A percentile compares a stretch with the other conserved stretches of the same genome.
Evolutionary conservation across 2,888 invertebrate species (phyloP).

Genomic region (Eristalinus aeneus): DNA sequence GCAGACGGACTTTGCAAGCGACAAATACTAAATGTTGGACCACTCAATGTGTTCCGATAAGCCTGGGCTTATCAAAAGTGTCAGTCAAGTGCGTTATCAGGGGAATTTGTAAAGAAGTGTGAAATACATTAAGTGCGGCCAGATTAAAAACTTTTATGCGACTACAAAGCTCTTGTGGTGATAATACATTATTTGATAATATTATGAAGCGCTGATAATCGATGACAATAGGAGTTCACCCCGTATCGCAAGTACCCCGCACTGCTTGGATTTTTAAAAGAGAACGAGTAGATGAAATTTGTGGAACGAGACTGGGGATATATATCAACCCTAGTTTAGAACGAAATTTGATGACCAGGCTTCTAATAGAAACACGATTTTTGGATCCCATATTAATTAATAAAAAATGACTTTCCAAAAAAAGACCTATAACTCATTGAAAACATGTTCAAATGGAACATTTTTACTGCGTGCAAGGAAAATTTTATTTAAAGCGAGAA

Average conservation of each 20-base stretch:
- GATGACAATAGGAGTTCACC: background rate
- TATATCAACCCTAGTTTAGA: too few species aligned
- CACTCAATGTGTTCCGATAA: background rate
- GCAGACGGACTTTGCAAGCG: background rate
- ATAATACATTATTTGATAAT: background rate
- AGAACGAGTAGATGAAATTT: too few species aligned
- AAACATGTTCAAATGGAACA: too few species aligned
- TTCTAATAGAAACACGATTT: too few species aligned
- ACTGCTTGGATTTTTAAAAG: background rate
- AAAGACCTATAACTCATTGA: too few species aligned
- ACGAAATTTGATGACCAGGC: too few species aligned
- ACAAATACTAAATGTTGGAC: background rate
- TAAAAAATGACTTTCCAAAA: too few species aligned
- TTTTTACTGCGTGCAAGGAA: too few species aligned
- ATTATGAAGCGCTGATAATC: background rate
- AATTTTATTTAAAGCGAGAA: too few species aligned
- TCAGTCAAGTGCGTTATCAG: constrained; percentile 16
- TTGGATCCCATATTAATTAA: too few species aligned
- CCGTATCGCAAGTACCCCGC: too few species aligned
- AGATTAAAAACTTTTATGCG: background rate
- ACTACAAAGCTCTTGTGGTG: background rate
- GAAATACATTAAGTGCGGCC: constrained; percentile 1
- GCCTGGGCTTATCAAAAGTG: background rate
- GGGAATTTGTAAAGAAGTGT: constrained; percentile 40
- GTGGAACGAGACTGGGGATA: too few species aligned